These are phyloP conservation scores for Calephelis virginiensis DNA, from an alignment of 1,140 invertebrate genomes.

Conservation along the genomic window DNA sequence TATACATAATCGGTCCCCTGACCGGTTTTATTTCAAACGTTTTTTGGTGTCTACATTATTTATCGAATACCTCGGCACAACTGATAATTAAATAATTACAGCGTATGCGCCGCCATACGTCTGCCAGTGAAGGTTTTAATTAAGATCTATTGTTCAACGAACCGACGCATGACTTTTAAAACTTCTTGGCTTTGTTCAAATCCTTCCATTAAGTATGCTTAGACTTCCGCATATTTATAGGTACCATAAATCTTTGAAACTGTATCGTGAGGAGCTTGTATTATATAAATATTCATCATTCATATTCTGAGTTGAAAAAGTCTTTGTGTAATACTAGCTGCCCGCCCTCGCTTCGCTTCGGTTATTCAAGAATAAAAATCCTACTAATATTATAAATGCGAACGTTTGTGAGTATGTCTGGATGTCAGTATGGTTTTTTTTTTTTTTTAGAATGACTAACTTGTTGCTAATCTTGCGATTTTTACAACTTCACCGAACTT, in stretches of 20 bases:
- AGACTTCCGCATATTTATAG: conserved; percentile 38
- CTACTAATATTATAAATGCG: no score
- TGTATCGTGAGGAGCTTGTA: conserved; percentile 4
- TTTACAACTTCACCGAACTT: no score
- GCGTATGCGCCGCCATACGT: conserved; percentile 43
- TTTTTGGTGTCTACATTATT: conserved; percentile 30
- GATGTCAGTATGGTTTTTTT: no score
- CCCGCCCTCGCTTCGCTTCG: no score
- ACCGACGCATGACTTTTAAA: conserved; percentile 67
- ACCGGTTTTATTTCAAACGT: conserved; percentile 6
- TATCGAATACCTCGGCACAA: conserved; percentile 32
- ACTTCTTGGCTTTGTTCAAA: conserved; percentile 46
- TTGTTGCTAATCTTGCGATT: no score
- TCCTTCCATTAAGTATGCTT: conserved; percentile 48
- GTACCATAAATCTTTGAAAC: conserved; percentile 13
- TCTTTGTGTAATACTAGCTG: no score
- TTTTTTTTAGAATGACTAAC: no score
- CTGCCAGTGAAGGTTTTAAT: conserved; percentile 63
- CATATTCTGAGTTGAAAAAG: not conserved
- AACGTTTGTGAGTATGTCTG: no score
- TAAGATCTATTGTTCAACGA: conserved; percentile 67
- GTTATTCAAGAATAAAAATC: no score
- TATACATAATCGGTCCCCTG: not conserved
- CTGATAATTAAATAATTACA: conserved; percentile 64
- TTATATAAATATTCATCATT: conserved; percentile 9